Evolutionary conservation across 2,888 invertebrate species (phyloP), one percentile per base, ranked within the genome.

Genomic region (Desoria tigrina): DNA sequence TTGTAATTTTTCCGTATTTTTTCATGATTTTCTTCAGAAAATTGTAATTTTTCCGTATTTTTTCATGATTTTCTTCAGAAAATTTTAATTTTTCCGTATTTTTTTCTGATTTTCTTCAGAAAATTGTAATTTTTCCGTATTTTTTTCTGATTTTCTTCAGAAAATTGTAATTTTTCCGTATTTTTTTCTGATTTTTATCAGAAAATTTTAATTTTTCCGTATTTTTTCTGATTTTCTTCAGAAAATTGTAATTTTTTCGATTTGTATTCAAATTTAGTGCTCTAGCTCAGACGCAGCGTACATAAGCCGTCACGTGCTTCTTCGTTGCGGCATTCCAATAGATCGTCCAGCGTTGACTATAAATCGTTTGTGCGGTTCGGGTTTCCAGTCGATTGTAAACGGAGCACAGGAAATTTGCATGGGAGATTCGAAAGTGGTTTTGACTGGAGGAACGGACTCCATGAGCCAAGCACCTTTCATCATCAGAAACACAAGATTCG

Each of bases 331-430:
- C 51, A 87, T 98, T 61, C 94, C 95, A 7, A 81, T 88, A 73
- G 89, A 92, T 51, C 87, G 83, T 66, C 95, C 96, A 1, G 94
- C 92, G 0, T 83, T 94, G 1, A 88, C 89, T 58, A 86, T 99
- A 55, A 99, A 98, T 83, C 84, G 98, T 70, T 84, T 99, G 21
- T 99, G 99, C 81, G 99, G 98, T 18, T 96, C 96, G 28, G 98
- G 98, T 1, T 99, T 99, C 81, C 98, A 99, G 16, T 6, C 45
- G 16, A 45, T 45, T 51, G 45, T 59, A 1, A 66, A 66, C 32
- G 66, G 58, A 2, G 66, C 66, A 2, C 77, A 92, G 90, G 96
- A 95, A 79, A 96, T 98, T 74, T 77, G 88, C 60, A 83, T 88
- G 11, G 94, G 94, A 32, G 89, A 90, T 77, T 82, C 86, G 1